Percentiles rank a stretch among this genome's conserved stretches.
phyloP scores from a whole-genome alignment of 2,888 invertebrate genomes.

The Hypolimnas misippus region DNA sequence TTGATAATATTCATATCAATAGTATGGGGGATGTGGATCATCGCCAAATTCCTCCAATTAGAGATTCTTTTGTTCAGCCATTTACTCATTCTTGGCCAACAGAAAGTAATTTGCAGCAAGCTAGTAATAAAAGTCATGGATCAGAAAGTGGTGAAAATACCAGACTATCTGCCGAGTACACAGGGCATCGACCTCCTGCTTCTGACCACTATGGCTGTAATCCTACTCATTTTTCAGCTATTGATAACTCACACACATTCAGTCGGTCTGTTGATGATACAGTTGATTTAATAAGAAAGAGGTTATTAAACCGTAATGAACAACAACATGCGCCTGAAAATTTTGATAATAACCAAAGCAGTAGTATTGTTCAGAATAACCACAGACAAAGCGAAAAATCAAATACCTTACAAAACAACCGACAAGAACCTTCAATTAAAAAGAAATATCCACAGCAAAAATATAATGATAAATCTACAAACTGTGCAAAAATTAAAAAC shows the following conservation, averaged over 20 bases:
- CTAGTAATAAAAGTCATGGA: conserved; percentile 53
- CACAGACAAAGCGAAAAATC: conserved; percentile 45
- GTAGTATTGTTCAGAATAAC: conserved; percentile 42
- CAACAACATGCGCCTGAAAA: conserved; percentile 51
- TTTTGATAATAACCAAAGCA: conserved; percentile 44
- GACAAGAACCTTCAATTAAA: conserved; percentile 58
- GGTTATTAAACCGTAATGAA: conserved; percentile 67
- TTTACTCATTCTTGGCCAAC: conserved; percentile 54
- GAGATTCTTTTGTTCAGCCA: conserved; percentile 46
- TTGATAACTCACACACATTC: conserved; percentile 69
- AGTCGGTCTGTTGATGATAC: conserved; percentile 76
- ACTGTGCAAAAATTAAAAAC: conserved; percentile 75
- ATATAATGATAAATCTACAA: conserved; percentile 53
- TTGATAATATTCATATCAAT: conserved; percentile 53
- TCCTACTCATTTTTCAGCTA: conserved; percentile 51
- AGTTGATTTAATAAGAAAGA: conserved; percentile 71
- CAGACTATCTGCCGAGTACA: conserved; percentile 56
- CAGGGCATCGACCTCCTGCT: conserved; percentile 75
- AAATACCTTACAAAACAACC: conserved; percentile 44
- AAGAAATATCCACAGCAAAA: conserved; percentile 57
- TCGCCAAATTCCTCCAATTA: conserved; percentile 48
- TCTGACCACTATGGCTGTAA: conserved; percentile 73
- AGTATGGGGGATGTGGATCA: conserved; percentile 73
- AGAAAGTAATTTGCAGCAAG: conserved; percentile 50
- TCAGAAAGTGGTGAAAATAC: conserved; percentile 53